Conservation (phyloP, 2,113 vertebrate species). For the Campylorhamphus procurvoides region DNA sequence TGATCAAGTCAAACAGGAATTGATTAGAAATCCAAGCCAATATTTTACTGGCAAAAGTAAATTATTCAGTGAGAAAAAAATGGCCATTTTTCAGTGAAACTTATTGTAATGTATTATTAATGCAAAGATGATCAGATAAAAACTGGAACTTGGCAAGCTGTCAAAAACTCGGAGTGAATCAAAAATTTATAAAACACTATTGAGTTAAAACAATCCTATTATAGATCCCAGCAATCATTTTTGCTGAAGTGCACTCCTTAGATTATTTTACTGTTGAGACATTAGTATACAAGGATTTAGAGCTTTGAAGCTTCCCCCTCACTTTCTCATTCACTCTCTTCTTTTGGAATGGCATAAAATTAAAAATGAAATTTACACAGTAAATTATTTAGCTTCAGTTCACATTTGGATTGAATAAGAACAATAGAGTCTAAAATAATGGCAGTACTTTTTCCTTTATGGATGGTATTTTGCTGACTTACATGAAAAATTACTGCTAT, state of each 20-base stretch:
- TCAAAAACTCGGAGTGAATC: conserved; percentile 77
- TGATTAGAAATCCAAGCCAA: conserved; percentile 75
- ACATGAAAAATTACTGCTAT: conserved; percentile 76
- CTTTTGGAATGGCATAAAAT: conserved; percentile 63
- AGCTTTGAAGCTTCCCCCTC: conserved; percentile 8
- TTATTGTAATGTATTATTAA: conserved; percentile 79
- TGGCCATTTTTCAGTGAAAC: conserved; percentile 67
- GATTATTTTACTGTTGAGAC: conserved; percentile 60
- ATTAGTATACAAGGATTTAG: conserved; percentile 62
- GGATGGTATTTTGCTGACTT: conserved; percentile 73
- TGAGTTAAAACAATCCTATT: conserved; percentile 81
- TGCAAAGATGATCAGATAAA: conserved; percentile 80
- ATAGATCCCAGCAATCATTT: conserved; percentile 77
- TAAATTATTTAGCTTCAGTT: conserved; percentile 69
- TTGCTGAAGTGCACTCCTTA: conserved; percentile 63
- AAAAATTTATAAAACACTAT: conserved; percentile 83
- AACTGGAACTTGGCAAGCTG: conserved; percentile 77
- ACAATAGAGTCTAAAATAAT: conserved; percentile 70
- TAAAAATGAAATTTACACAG: conserved; percentile 72
- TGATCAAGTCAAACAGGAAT: conserved; percentile 67
- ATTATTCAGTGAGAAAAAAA: conserved; percentile 38
- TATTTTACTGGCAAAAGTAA: conserved; percentile 72
- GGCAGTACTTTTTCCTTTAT: conserved; percentile 62
- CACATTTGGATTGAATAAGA: conserved; percentile 63
- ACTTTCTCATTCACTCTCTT: background rate